Base-by-base conservation (phyloP, 1,140 invertebrate genomes). In the Pygmarrhopalites habei region DNA sequence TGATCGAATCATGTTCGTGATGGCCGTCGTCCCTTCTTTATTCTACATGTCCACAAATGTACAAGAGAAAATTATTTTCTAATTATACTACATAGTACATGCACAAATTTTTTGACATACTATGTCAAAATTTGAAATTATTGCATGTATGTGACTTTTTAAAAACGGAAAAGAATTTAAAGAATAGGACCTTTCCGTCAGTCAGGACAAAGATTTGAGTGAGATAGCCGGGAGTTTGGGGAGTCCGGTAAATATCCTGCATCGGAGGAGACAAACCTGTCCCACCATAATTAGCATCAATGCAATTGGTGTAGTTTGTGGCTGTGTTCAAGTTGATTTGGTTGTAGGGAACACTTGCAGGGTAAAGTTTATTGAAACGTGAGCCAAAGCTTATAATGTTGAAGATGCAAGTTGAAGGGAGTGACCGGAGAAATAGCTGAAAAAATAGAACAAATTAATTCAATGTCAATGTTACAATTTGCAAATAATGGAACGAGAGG, bases 251-350 rank as follows among this genome's bases (percentile, higher is more conserved):
- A 52, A 77, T 68, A 25, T 68, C 35, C 43, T 72, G 10, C 19
- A 77, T 49, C 5, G 76, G 76, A 28, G 64, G 39, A 1, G 73
- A 58, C 7, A 78, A 74, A 58, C 77, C 72, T 30, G 76, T 77
- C 25, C 76, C 75, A 25, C 74, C 74, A 25, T 72, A 56, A 67
- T 75, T 68, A 14, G 75, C 72, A 4, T 67, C 35, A 60, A 52
- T 69, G 25, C 3, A 25, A 23, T 61, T 35, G 0, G 61, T 29
- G 58, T 58, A 43, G 17, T 25, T 23, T 26, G 32, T 57, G 4
- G 66, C 66, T 14, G 26, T 39, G n/a, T 65, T 35, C 49, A 71
- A 58, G 29, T 29, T 63, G 12, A 21, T 32, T 25, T 71, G 58
- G 32, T 58, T 43, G 46, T 71, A 71, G 3, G 57, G 32, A 1